These are phyloP conservation scores for Leptothorax acervorum DNA, from an alignment of 2,888 invertebrate genomes.

Conservation along the genomic window DNA sequence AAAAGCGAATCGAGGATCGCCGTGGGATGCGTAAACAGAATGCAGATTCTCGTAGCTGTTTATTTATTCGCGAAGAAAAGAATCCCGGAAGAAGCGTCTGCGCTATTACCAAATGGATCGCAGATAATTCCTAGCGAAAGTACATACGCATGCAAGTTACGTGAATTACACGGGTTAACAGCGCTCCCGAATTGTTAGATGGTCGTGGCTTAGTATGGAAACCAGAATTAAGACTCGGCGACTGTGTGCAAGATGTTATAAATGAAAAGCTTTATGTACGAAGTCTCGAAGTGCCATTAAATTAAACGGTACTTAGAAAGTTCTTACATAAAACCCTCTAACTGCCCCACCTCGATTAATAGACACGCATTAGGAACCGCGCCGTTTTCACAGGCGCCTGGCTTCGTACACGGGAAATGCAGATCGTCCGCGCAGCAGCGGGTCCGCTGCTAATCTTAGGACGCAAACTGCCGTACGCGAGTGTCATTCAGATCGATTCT, in stretches of 20 bases:
- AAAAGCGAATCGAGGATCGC: conserved; percentile 61
- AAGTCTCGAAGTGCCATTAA: conserved; percentile 75
- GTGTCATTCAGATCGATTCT: conserved; percentile 50
- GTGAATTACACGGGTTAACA: neutral
- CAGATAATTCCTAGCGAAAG: neutral
- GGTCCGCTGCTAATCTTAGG: conserved; percentile 43
- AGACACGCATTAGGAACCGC: conserved; percentile 73
- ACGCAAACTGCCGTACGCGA: conserved; percentile 42
- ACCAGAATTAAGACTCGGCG: conserved; percentile 59
- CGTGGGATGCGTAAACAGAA: conserved; percentile 70
- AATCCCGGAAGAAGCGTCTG: neutral
- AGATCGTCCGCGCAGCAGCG: neutral
- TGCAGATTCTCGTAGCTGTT: conserved; percentile 40
- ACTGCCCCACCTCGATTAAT: conserved; percentile 74
- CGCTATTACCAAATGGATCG: conserved; percentile 27
- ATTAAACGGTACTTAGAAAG: conserved; percentile 74
- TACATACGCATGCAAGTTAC: neutral
- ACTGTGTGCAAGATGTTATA: conserved; percentile 66
- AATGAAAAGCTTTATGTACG: conserved; percentile 75
- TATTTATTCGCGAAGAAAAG: neutral
- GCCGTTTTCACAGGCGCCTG: conserved; percentile 42
- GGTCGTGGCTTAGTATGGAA: conserved; percentile 36
- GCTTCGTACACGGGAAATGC: conserved; percentile 39
- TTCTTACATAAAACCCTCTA: conserved; percentile 75
- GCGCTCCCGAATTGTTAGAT: conserved; percentile 3